Conservation (phyloP, 2,797 vertebrate species). For the Cryptoprocta ferox region DNA sequence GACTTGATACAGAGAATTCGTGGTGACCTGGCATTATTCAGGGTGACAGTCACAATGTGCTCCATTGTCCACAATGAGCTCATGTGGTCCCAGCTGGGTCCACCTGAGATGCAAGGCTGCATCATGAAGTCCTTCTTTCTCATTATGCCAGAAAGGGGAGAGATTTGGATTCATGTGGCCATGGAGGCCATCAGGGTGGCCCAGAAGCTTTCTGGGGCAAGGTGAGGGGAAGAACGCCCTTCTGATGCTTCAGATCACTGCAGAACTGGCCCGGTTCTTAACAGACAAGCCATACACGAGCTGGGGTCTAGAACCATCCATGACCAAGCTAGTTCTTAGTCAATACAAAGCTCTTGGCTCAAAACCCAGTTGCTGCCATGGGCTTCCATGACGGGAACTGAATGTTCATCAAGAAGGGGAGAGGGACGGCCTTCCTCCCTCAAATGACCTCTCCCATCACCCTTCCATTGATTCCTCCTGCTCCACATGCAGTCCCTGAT, state of each 20-base stretch:
- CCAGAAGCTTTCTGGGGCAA: neutral
- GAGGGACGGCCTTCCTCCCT: neutral
- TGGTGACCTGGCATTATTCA: neutral
- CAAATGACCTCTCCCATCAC: neutral
- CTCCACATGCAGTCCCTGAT: neutral
- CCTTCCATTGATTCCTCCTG: neutral
- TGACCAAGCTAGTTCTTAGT: too few relatives aligned
- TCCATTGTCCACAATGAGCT: fast-evolving
- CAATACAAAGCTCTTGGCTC: neutral
- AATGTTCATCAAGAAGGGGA: neutral
- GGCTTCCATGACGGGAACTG: neutral
- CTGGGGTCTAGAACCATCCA: neutral
- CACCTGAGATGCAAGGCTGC: fast-evolving
- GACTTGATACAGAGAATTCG: neutral
- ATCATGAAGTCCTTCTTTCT: neutral
- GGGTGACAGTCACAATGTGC: fast-evolving
- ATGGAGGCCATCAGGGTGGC: fast-evolving
- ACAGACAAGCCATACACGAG: too few relatives aligned
- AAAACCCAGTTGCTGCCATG: neutral
- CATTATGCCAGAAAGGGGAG: too few relatives aligned
- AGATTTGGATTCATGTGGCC: fast-evolving
- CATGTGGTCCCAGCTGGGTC: neutral
- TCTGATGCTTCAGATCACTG: neutral
- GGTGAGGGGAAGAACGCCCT: neutral
- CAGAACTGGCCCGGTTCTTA: neutral